Evolutionary conservation across 1,140 invertebrate species (phyloP).

Genomic region (Caenorhabditis inopinata): DNA sequence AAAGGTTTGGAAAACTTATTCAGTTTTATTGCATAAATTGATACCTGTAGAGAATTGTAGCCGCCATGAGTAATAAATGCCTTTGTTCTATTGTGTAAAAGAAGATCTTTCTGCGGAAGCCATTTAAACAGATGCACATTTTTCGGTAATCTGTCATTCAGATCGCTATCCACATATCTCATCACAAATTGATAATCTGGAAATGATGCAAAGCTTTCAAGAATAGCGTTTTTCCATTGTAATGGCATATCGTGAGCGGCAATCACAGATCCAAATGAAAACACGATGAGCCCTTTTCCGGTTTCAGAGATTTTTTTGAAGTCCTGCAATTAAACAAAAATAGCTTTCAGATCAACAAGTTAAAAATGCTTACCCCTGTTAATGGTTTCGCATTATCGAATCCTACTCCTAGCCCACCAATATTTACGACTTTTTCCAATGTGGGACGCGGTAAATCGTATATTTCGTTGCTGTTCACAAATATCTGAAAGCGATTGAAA

Average conservation of each 20-base stretch:
- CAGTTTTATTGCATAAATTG: too few species aligned
- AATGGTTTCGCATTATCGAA: conserved; percentile 45
- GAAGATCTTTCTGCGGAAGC: conserved; percentile 50
- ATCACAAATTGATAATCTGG: conserved; percentile 36
- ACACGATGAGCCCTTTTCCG: conserved; percentile 34
- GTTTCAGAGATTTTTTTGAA: conserved; percentile 15
- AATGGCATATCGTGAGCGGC: conserved; percentile 33
- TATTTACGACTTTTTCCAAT: conserved; percentile 49
- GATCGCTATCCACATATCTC: conserved; percentile 61
- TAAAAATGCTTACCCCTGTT: conserved; percentile 28
- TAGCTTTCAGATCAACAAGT: too few species aligned
- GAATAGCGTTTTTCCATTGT: conserved; percentile 18
- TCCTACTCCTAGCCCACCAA: conserved; percentile 49
- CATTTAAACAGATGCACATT: conserved; percentile 50
- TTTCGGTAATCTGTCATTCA: conserved; percentile 67
- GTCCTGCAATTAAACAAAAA: not conserved
- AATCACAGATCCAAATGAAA: conserved; percentile 40
- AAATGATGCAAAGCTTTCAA: conserved; percentile 19
- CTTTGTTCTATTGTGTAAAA: conserved; percentile 61
- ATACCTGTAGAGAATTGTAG: conserved; percentile 53
- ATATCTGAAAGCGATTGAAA: not conserved
- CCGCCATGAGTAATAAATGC: conserved; percentile 55
- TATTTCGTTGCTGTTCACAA: conserved; percentile 46
- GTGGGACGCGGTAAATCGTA: conserved; percentile 49
- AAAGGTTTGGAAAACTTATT: too few species aligned